A percentile compares a stretch with the other conserved stretches of the same genome.
These are phyloP conservation scores for Okamejei kenojei DNA, from an alignment of 2,797 vertebrate species.

Conservation along the genomic window DNA sequence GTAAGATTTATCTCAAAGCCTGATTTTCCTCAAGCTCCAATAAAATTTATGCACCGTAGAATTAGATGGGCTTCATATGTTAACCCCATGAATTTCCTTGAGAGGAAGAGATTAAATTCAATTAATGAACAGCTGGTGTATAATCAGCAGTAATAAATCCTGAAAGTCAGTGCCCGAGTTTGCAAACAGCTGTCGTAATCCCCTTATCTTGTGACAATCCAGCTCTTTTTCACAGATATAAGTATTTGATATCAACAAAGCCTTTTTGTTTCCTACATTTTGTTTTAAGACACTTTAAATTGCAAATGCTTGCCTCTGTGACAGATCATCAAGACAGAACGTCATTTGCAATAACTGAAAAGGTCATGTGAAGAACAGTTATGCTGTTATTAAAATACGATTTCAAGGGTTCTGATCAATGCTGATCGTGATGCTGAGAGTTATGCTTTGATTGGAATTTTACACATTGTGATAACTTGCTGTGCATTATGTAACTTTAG, in stretches of 20 bases:
- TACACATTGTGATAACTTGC: not conserved
- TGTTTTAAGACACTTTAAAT: too few species aligned
- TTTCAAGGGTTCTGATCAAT: not conserved
- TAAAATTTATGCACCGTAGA: not conserved
- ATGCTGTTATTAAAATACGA: not conserved
- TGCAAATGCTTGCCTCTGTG: not conserved
- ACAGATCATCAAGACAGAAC: not conserved
- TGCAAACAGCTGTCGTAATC: not conserved
- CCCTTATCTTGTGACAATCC: not conserved
- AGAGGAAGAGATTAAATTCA: not conserved
- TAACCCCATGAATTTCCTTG: slow-evolving; percentile 2
- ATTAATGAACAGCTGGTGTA: slow-evolving; percentile 4
- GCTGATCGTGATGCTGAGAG: not conserved
- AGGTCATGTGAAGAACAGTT: not conserved
- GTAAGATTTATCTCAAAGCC: not conserved
- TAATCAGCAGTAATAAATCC: slow-evolving; percentile 1
- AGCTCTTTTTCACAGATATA: not conserved
- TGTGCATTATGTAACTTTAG: not conserved
- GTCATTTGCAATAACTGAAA: not conserved
- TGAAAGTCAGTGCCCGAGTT: not conserved
- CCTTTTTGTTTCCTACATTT: not conserved
- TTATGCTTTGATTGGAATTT: not conserved
- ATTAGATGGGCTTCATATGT: not conserved
- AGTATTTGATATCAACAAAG: slow-evolving; percentile 12
- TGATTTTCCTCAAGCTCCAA: not conserved